phyloP scores from a whole-genome alignment of 2,113 vertebrate genomes.

The Balaenoptera acutorostrata region DNA sequence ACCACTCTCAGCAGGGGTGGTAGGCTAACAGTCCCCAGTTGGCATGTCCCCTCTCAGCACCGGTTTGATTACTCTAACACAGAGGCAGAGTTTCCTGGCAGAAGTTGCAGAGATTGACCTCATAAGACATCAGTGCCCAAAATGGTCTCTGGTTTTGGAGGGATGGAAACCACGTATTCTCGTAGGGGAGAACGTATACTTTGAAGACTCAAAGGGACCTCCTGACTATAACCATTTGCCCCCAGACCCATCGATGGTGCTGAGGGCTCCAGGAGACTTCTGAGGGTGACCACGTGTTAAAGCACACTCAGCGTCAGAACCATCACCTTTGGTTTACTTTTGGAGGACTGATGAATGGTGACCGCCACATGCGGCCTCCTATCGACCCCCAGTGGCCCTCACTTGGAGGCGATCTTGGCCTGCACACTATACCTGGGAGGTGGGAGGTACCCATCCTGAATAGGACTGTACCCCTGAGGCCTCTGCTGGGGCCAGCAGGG shows the following conservation, averaged over 20 bases:
- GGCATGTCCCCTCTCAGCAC: neutral
- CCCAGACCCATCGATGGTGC: neutral
- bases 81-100: neutral
- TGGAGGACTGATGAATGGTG: neutral
- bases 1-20: neutral
- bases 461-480: neutral
- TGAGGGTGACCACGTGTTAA: neutral
- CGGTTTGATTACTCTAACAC: neutral
- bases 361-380: neutral
- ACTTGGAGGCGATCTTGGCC: neutral
- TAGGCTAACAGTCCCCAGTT: rapidly evolving
- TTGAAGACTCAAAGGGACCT: no score
- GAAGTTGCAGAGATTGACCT: neutral
- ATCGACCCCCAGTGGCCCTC: neutral
- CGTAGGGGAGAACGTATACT: no score
- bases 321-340: neutral
- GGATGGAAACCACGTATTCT: no score
- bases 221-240: no score
- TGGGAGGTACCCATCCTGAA: neutral
- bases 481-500: neutral
- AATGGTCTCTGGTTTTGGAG: no score
- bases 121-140: no score
- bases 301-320: neutral
- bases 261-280: neutral
- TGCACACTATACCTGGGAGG: neutral